These are phyloP conservation scores for Argyra leucocephala DNA, from an alignment of 2,888 invertebrate species.

Conservation along the genomic window DNA sequence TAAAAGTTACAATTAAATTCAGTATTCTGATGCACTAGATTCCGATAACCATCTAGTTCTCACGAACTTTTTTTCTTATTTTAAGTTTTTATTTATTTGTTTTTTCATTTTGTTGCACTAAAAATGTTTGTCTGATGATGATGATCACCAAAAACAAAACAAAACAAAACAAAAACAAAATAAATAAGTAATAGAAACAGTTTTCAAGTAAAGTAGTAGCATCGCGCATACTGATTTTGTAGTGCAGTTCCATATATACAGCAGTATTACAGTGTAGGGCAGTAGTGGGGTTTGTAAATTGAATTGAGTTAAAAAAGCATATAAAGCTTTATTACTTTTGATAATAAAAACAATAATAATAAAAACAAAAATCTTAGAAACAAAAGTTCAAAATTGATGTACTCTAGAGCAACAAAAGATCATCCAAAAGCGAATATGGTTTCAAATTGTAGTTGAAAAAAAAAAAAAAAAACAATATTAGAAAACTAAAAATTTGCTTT, in stretches of 20 bases:
- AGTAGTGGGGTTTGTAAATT: too few relatives aligned
- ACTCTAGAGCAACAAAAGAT: not conserved
- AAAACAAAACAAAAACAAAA: not conserved
- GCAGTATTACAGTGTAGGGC: not conserved
- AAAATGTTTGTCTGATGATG: not conserved
- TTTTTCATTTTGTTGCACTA: not conserved
- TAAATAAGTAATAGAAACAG: not conserved
- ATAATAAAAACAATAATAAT: not conserved
- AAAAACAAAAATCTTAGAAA: not conserved
- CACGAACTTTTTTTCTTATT: conserved; percentile 19
- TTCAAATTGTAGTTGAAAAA: not conserved
- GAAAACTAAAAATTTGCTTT: too few relatives aligned
- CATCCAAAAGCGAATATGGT: too few relatives aligned
- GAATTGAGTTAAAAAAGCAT: too few relatives aligned
- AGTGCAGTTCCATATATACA: too few relatives aligned
- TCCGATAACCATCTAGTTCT: conserved; percentile 23
- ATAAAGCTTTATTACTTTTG: not conserved
- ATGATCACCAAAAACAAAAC: not conserved
- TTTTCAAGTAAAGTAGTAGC: too few relatives aligned
- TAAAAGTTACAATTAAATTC: not conserved
- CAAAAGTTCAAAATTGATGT: not conserved
- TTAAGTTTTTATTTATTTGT: not conserved
- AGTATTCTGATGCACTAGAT: conserved; percentile 15
- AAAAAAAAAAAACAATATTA: not conserved
- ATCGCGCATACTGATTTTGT: not conserved